phyloP scores from a whole-genome alignment of 2,888 invertebrate species.

The Uropetala carovei region DNA sequence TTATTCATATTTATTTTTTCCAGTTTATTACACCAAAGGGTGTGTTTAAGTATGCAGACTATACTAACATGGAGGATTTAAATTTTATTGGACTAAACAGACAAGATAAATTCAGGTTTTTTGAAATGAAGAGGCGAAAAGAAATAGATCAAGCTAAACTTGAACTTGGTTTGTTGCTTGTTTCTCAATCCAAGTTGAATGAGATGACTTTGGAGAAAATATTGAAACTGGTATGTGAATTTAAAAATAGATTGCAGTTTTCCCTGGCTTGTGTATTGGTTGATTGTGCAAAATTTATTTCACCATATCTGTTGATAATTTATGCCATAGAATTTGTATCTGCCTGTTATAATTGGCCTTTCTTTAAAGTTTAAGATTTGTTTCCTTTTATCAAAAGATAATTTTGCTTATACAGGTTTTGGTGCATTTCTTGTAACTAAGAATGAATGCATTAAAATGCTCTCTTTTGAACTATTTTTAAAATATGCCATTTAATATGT shows the following conservation, averaged over 20 bases:
- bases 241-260: not conserved
- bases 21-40: not conserved
- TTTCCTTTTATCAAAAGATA: no score
- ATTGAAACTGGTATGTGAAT: not conserved
- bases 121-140: not conserved
- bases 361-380: not conserved
- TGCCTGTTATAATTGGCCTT: not conserved
- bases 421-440: no score
- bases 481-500: no score
- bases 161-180: not conserved
- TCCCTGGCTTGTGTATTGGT: not conserved
- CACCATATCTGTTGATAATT: not conserved
- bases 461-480: no score
- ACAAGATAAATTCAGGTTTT: not conserved
- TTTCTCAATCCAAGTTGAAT: not conserved
- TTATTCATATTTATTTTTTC: not conserved
- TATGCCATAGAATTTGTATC: not conserved
- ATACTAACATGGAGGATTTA: not conserved
- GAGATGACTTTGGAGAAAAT: not conserved
- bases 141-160: constrained; percentile 7
- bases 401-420: no score
- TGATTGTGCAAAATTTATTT: not conserved
- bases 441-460: no score
- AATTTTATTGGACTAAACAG: not conserved
- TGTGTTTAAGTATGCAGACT: not conserved